phyloP scores from a whole-genome alignment of 1,140 invertebrate species.

The Drosophila arizonae region DNA sequence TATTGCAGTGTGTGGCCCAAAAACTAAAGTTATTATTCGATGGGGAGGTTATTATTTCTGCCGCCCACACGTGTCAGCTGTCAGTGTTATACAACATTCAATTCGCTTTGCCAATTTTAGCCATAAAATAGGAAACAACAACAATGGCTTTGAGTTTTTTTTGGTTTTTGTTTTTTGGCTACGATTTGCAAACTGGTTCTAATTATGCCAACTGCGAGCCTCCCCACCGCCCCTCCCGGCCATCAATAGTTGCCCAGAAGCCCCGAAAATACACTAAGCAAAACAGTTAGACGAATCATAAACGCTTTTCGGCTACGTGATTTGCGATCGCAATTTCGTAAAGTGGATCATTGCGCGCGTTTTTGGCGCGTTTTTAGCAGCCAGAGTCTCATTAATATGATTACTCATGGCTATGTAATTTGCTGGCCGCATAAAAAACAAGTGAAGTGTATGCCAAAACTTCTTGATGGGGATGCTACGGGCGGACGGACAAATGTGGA shows the following conservation, averaged over 20 bases:
- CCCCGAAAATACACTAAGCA: conserved; percentile 22
- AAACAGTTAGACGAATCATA: conserved; percentile 73
- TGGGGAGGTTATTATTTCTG: conserved; percentile 13
- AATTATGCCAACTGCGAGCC: conserved; percentile 58
- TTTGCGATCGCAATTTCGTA: conserved; percentile 63
- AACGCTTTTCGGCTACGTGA: conserved; percentile 70
- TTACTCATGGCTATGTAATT: conserved; percentile 78
- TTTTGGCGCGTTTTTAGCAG: conserved; percentile 54
- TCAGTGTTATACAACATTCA: conserved; percentile 55
- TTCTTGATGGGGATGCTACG: conserved; percentile 53
- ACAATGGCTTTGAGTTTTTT: conserved; percentile 2
- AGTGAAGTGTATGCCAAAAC: conserved; percentile 64
- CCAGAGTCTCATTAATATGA: conserved; percentile 63
- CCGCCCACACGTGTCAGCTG: conserved; percentile 69
- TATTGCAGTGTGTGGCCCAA: conserved; percentile 27
- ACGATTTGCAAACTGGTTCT: conserved; percentile 67
- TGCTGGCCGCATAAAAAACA: conserved; percentile 30
- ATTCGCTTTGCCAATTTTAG: conserved; percentile 62
- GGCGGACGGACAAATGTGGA: conserved; percentile 30
- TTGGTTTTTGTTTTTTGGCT: conserved; percentile 15
- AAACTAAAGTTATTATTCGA: conserved; percentile 1
- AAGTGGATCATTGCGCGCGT: conserved; percentile 72
- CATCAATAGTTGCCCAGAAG: conserved; percentile 53
- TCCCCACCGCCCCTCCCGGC: conserved; percentile 4
- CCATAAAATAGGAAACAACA: conserved; percentile 41